Base-by-base conservation (phyloP, 1,140 invertebrate species). In the Charaxes varanes region DNA sequence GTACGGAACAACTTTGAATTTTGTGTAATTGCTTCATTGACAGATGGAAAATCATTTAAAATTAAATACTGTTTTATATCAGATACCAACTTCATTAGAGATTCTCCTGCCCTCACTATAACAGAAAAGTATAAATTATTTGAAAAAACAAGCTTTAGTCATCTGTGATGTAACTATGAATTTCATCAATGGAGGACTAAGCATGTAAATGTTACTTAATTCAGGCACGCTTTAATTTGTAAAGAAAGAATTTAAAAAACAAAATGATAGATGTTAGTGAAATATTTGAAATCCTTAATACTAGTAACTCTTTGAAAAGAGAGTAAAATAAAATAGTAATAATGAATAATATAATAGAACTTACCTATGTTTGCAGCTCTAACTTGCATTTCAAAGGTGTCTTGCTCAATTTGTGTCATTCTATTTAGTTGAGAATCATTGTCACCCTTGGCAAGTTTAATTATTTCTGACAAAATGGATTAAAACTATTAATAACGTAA, bases 51-150 rank as follows among this genome's bases (percentile, higher is more conserved):
- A 77, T 99, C 97, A 83, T 98, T 98, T 6, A 99, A 86, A 50
- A 98, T 98, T 10, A 98, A 84, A 72, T 97, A 98, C 61, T 98
- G 96, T 68, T 98, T 98, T 7, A 99, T 94, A 71, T 98, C 96
- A 0, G 96, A 96, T 2, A 98, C 95, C 2, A 98, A 84, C 82
- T 98, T 98, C 93, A 98, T 97, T 6, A 98, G 73, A 0, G 95
- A 97, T 86, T 99, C 96, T 1, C 95, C 96, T 47, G 97, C 97
- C 62, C 96, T 85, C 0, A 97, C 94, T 88, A 62, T n/a, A n/a
- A n/a, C n/a, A n/a, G 21, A 85, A 57, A 63, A 11, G 40, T 35
- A 30, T 17, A 50, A 42, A 41, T 53, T 42, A 26, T 26, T 16
- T 17, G 19, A 3, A 21, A 17, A 33, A 38, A 16, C 6, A 35